Base-by-base conservation (phyloP, 92 coral and sea anemone genomes). In the Bergia puertoricense region DNA sequence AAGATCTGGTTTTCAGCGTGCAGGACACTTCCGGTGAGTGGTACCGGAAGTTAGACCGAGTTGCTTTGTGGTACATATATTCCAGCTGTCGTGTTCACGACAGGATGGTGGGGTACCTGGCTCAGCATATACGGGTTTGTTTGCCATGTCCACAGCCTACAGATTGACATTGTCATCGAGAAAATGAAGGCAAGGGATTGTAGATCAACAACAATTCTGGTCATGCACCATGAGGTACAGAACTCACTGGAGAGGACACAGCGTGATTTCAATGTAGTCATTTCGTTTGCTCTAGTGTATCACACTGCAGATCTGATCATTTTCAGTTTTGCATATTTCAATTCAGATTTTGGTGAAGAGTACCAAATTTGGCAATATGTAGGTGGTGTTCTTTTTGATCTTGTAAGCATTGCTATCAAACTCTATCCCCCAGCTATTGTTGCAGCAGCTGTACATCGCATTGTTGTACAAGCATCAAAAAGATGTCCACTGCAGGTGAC, bases 281-380 rank as follows among this genome's bases (percentile, higher is more conserved):
- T 93, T 85, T 93, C 95, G 16, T 91, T 91, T 36, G 95, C 95
- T 44, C 44, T 93, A 36, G 90, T 85, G 6, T 93, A 91, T 43
- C 95, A 93, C 77, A 82, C 91, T 1, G 42, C 85, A 23, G 95
- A 93, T 71, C 41, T 93, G 66, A 93, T 93, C 66, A 77, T 91
- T n/a, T 93, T 93, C 59, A 93, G 95, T 74, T 93, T 93, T 71
- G 95, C 95, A 5, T 93, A 91, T 82, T 93, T 91, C 30, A 85
- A 82, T 89, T 86, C 90, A 15, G 90, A 93, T 69, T 93, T 93
- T 88, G 95, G 95, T 20, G 73, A 74, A 4, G 54, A 89, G 67
- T 93, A 93, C 72, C 80, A 69, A 16, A 51, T 93, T 9, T 93
- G 95, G 95, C 95, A 93, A 50, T 93, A 91, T 42, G 80, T 73